Percentiles rank a stretch among this genome's conserved stretches.
These are phyloP conservation scores for Pherbina coryleti DNA, from an alignment of 2,888 invertebrate species.

Conservation along the genomic window DNA sequence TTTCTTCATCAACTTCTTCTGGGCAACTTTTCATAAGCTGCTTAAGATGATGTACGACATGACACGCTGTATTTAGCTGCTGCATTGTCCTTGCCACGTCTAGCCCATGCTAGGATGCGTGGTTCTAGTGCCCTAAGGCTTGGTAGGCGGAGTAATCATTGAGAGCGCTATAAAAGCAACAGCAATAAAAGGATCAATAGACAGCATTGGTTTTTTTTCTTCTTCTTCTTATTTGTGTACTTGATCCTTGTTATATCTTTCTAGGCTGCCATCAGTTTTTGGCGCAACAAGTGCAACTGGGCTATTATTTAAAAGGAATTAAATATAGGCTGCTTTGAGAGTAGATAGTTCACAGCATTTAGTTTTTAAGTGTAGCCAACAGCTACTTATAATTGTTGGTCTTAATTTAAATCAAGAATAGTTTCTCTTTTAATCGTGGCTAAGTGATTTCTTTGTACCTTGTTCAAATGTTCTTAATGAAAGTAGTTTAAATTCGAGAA, in stretches of 20 bases:
- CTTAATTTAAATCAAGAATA: background rate
- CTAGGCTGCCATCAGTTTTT: background rate
- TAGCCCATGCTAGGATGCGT: background rate
- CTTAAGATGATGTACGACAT: conserved; percentile 49
- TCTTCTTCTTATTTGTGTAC: background rate
- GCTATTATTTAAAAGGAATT: conserved; percentile 9
- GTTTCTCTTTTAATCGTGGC: too few relatives aligned
- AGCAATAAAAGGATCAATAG: conserved; percentile 9
- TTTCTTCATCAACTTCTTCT: conserved; percentile 21
- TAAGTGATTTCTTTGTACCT: too few relatives aligned
- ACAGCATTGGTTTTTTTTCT: background rate
- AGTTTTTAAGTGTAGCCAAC: background rate
- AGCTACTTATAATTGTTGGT: background rate
- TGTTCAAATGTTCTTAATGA: too few relatives aligned
- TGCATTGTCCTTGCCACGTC: conserved; percentile 48
- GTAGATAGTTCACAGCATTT: conserved; percentile 6
- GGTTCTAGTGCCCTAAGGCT: background rate
- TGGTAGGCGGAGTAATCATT: conserved; percentile 15
- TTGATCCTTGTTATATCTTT: too few relatives aligned
- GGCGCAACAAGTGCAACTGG: conserved; percentile 6
- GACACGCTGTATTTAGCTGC: conserved; percentile 46
- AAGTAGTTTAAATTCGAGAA: too few relatives aligned
- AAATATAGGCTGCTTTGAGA: background rate
- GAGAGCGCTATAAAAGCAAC: conserved; percentile 9
- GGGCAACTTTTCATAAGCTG: conserved; percentile 42